Percentiles rank a stretch among this genome's conserved stretches.
Conservation (phyloP, 2,797 vertebrate genomes). For the Chanos chanos region DNA sequence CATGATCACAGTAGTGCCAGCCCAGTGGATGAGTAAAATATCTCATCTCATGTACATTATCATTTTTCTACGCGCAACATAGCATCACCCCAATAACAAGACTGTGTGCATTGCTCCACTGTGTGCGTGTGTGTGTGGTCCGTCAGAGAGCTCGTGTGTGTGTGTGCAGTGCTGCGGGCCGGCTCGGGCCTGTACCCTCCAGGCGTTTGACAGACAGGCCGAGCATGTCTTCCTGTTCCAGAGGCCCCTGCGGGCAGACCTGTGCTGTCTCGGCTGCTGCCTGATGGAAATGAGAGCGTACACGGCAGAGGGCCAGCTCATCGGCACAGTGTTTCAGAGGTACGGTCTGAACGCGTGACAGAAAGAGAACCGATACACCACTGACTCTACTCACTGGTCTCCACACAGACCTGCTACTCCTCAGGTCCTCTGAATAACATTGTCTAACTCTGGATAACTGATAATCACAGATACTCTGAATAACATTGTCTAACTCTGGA, state of each 20-base stretch:
- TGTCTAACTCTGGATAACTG: too few relatives aligned
- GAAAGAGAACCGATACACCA: neutral
- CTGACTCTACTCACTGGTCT: neutral
- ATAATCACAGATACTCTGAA: too few relatives aligned
- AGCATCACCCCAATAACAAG: too few relatives aligned
- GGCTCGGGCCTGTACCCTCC: conserved; percentile 64
- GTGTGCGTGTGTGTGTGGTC: too few relatives aligned
- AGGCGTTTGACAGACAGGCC: conserved; percentile 63
- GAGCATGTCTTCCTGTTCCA: conserved; percentile 66
- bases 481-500: too few relatives aligned
- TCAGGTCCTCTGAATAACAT: too few relatives aligned
- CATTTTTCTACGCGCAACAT: too few relatives aligned
- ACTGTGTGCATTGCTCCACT: too few relatives aligned
- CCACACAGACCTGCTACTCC: too few relatives aligned
- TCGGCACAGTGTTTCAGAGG: conserved; percentile 61
- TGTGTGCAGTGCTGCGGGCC: conserved; percentile 75
- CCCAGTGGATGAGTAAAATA: too few relatives aligned
- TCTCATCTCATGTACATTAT: too few relatives aligned
- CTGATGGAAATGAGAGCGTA: conserved; percentile 75
- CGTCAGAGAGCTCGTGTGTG: conserved; percentile 72
- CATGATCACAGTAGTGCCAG: too few relatives aligned
- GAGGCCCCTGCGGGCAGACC: conserved; percentile 65
- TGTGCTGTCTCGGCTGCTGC: conserved; percentile 72
- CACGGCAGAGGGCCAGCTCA: conserved; percentile 55
- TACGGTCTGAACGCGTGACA: conserved; percentile 6